These are phyloP conservation scores for Fregetta grallaria DNA, from an alignment of 2,113 vertebrate species.

Conservation along the genomic window DNA sequence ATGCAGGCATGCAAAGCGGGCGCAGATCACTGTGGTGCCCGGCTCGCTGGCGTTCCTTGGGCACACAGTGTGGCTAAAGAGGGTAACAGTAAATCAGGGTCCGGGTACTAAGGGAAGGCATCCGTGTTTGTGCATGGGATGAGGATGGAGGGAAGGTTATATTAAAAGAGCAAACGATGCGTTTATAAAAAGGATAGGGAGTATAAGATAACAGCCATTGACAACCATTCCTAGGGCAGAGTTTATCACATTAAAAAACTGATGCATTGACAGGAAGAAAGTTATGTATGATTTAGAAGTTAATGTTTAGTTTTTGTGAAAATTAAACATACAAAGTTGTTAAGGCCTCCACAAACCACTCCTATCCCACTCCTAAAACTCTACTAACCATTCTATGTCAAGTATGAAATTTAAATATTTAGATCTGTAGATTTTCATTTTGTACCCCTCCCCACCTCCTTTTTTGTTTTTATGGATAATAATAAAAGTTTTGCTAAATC, in stretches of 20 bases:
- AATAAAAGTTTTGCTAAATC: background rate
- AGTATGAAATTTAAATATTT: background rate
- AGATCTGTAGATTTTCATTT: background rate
- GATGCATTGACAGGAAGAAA: background rate
- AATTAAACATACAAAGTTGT: background rate
- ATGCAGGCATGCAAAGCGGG: rapidly evolving
- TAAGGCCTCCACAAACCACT: background rate
- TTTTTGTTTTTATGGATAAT: background rate
- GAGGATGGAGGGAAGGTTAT: background rate
- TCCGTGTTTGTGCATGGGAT: rapidly evolving
- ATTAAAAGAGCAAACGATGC: background rate
- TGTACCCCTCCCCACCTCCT: background rate
- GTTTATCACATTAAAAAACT: background rate
- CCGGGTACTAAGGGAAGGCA: background rate
- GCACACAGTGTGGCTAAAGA: background rate
- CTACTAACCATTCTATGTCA: background rate
- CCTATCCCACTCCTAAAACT: background rate
- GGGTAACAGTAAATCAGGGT: background rate
- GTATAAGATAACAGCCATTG: background rate
- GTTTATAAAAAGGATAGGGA: background rate
- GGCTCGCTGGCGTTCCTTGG: rapidly evolving
- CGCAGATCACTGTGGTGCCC: rapidly evolving
- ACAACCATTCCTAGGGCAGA: background rate
- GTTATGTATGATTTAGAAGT: background rate
- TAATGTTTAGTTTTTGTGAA: background rate